Conservation (phyloP, 2,888 invertebrate genomes). For the Rhagonycha fulva region DNA sequence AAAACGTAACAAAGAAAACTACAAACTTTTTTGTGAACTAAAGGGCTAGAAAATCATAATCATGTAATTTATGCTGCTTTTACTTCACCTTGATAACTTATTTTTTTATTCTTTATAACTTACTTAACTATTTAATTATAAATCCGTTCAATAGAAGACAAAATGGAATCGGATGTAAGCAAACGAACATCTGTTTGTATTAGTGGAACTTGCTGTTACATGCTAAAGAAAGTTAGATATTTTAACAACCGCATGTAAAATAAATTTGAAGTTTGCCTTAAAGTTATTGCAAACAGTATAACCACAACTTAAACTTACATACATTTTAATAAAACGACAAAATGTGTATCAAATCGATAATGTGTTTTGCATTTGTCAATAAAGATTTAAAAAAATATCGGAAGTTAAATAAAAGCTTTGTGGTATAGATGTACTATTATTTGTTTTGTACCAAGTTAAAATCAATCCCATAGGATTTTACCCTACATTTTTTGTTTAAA, state of each 20-base stretch:
- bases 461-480: constrained; percentile 20
- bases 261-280: not conserved
- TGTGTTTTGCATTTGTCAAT: not conserved
- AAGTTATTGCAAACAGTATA: not conserved
- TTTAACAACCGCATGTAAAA: not conserved
- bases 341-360: not conserved
- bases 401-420: constrained; percentile 1
- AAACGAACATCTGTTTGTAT: not conserved
- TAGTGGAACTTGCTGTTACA: not conserved
- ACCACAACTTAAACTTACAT: not conserved
- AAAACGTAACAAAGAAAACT: too few relatives aligned
- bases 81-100: too few relatives aligned
- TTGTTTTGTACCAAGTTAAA: constrained; percentile 13
- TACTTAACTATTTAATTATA: too few relatives aligned
- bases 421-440: not conserved
- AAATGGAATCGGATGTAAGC: not conserved
- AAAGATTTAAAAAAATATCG: constrained; percentile 6
- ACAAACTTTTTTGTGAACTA: not conserved
- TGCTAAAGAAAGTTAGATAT: not conserved
- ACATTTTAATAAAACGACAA: not conserved
- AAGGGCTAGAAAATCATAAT: too few relatives aligned
- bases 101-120: too few relatives aligned
- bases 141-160: not conserved
- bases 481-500: constrained; percentile 10
- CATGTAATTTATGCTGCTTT: too few relatives aligned